phyloP scores from a whole-genome alignment of 2,113 vertebrate genomes.

The Marmota monax region DNA sequence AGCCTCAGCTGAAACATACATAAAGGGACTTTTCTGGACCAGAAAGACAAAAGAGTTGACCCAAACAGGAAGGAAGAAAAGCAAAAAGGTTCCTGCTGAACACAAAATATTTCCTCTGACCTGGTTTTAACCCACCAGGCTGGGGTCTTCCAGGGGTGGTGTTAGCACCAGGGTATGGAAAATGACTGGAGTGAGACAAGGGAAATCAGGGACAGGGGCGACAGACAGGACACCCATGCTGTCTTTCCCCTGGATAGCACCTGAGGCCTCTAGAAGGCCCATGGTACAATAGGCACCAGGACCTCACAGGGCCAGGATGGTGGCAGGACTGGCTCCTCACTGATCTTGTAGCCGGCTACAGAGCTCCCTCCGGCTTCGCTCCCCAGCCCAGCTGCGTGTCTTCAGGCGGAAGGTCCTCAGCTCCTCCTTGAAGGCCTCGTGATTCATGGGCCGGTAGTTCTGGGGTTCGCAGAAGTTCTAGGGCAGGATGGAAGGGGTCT shows the following conservation, averaged over 20 bases:
- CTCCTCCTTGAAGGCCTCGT: slow-evolving; percentile 94
- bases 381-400: slow-evolving; percentile 94
- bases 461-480: slow-evolving; percentile 94
- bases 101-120: slow-evolving; percentile 52
- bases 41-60: slow-evolving; percentile 52
- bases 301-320: neutral
- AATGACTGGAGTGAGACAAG: neutral
- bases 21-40: slow-evolving; percentile 34
- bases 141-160: neutral
- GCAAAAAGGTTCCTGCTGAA: neutral
- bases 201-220: neutral
- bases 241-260: neutral
- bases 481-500: neutral
- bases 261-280: slow-evolving; percentile 49
- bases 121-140: neutral
- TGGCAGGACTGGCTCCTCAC: slow-evolving; percentile 71
- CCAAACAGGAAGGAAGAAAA: slow-evolving; percentile 6
- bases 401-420: slow-evolving; percentile 92
- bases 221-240: neutral
- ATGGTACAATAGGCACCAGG: neutral
- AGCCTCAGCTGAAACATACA: neutral
- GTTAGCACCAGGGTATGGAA: neutral
- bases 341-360: slow-evolving; percentile 93
- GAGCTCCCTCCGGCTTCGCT: slow-evolving; percentile 94
- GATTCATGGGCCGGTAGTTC: slow-evolving; percentile 94